These are phyloP conservation scores for Leptoclinus maculatus DNA, from an alignment of 2,797 vertebrate genomes.

Conservation along the genomic window DNA sequence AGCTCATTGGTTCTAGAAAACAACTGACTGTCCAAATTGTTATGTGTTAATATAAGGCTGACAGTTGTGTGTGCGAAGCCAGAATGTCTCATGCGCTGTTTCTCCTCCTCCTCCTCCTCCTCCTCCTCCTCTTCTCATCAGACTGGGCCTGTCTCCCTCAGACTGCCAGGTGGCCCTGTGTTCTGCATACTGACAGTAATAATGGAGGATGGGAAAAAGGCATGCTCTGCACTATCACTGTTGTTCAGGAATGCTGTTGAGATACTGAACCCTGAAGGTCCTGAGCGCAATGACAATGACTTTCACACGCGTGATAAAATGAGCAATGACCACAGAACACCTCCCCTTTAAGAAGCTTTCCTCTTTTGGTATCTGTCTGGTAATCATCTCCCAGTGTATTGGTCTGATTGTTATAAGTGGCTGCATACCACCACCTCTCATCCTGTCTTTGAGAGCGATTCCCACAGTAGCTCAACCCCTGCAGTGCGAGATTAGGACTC, in stretches of 20 bases:
- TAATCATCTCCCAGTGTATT: conserved; percentile 68
- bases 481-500: conserved; percentile 57
- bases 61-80: conserved; percentile 64
- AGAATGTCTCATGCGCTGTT: conserved; percentile 43
- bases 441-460: conserved; percentile 58
- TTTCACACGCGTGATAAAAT: conserved; percentile 56
- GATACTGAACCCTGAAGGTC: conserved; percentile 42
- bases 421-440: conserved; percentile 81
- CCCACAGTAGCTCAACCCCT: conserved; percentile 56
- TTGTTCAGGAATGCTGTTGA: conserved; percentile 49
- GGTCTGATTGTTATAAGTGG: conserved; percentile 78
- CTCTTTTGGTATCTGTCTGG: conserved; percentile 74
- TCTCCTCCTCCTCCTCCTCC: conserved; percentile 48
- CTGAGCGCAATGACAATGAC: conserved; percentile 34
- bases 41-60: conserved; percentile 60
- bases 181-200: conserved; percentile 59
- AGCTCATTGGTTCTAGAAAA: conserved; percentile 39
- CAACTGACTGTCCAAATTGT: conserved; percentile 47
- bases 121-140: conserved; percentile 40
- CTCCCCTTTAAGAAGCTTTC: conserved; percentile 37
- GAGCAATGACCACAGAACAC: conserved; percentile 14
- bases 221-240: conserved; percentile 42
- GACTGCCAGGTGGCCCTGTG: conserved; percentile 72
- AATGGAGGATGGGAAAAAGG: conserved; percentile 45
- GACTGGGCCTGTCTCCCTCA: conserved; percentile 57